phyloP scores from a whole-genome alignment of 1,140 invertebrate genomes.

The Zaprionus africanus region DNA sequence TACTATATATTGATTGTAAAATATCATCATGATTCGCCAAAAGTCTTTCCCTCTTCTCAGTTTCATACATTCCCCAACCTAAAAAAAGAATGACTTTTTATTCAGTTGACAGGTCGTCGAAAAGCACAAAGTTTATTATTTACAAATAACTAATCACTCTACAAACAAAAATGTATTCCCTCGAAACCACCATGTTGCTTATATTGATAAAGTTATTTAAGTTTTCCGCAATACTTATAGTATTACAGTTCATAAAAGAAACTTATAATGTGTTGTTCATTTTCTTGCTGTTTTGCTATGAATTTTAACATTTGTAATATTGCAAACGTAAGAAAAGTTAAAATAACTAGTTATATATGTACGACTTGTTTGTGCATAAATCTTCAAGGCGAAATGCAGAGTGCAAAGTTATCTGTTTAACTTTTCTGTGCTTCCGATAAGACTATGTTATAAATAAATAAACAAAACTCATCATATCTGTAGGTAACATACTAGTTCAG shows the following conservation, averaged over 20 bases:
- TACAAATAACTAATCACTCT: not conserved
- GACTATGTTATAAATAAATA: conserved; percentile 41
- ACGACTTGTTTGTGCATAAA: not conserved
- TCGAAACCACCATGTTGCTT: not conserved
- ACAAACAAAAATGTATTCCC: not conserved
- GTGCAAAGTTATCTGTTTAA: conserved; percentile 21
- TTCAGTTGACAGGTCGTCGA: not conserved
- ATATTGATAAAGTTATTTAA: not conserved
- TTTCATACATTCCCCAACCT: not conserved
- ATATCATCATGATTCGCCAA: not conserved
- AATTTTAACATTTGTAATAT: too few species aligned
- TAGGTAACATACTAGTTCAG: conserved; percentile 12
- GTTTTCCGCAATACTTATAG: not conserved
- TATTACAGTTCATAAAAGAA: too few species aligned
- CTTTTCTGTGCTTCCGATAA: conserved; percentile 28
- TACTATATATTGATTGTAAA: not conserved
- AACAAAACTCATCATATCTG: conserved; percentile 42
- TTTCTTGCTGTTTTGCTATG: too few species aligned
- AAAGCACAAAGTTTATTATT: not conserved
- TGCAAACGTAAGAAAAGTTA: not conserved
- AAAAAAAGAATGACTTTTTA: not conserved
- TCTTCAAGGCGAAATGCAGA: conserved; percentile 14
- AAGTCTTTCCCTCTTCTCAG: not conserved
- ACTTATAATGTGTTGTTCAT: too few species aligned
- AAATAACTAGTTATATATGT: not conserved